phyloP scores from a whole-genome alignment of 2,113 vertebrate genomes.

The Mixornis gularis region DNA sequence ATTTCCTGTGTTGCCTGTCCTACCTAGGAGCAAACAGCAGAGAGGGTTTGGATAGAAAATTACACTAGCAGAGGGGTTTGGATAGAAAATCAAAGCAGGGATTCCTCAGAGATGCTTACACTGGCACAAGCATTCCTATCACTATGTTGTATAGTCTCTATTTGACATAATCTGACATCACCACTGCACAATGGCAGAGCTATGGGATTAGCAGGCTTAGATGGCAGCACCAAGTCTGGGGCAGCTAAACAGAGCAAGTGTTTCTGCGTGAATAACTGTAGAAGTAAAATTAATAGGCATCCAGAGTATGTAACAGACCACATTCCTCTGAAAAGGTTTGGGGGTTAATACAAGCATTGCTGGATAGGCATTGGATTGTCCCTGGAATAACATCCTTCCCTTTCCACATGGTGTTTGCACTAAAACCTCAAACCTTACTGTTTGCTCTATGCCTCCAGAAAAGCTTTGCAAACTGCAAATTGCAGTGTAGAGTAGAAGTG shows the following conservation, averaged over 20 bases:
- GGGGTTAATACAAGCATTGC: background rate
- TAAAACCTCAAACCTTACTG: background rate
- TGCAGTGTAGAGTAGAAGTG: background rate
- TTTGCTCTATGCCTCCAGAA: conserved; percentile 7
- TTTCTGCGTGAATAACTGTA: background rate
- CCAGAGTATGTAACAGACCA: background rate
- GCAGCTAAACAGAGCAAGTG: background rate
- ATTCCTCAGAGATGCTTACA: background rate
- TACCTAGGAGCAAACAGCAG: background rate
- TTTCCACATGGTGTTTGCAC: background rate
- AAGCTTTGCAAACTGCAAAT: conserved; percentile 10
- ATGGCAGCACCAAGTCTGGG: background rate
- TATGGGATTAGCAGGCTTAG: background rate
- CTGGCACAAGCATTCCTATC: background rate
- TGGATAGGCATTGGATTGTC: background rate
- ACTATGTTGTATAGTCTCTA: background rate
- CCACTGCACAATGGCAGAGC: background rate
- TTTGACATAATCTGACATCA: background rate
- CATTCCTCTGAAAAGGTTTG: background rate
- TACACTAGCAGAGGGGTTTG: background rate
- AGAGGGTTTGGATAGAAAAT: too few relatives aligned
- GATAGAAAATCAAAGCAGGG: background rate
- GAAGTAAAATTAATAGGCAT: background rate
- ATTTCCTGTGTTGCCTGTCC: background rate
- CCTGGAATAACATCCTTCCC: conserved; percentile 39